Conservation (phyloP, 2,797 vertebrate genomes). For the Myotis vivesi region DNA sequence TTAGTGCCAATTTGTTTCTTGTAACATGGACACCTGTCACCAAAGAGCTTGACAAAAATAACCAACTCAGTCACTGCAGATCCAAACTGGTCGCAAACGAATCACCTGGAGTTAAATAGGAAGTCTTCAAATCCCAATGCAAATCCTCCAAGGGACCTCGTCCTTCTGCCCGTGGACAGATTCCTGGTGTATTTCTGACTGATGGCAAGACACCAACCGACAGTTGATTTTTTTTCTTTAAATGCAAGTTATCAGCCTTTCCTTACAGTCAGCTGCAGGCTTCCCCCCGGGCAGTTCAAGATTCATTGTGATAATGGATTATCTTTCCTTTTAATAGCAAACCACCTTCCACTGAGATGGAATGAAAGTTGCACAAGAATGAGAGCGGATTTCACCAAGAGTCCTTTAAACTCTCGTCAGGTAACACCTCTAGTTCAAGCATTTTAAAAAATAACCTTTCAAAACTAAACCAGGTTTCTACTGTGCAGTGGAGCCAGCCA, state of each 20-base stretch:
- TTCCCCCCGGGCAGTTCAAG: slow-evolving; percentile 61
- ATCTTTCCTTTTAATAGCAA: slow-evolving; percentile 77
- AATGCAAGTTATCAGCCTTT: slow-evolving; percentile 66
- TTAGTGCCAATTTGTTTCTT: slow-evolving; percentile 79
- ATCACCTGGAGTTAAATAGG: slow-evolving; percentile 47
- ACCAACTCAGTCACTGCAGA: slow-evolving; percentile 55
- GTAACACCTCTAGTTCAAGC: slow-evolving; percentile 53
- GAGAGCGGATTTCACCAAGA: slow-evolving; percentile 67
- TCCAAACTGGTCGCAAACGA: slow-evolving; percentile 40
- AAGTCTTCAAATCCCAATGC: slow-evolving; percentile 22
- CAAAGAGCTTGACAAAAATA: slow-evolving; percentile 77
- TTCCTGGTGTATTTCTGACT: slow-evolving; percentile 19
- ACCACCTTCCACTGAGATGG: slow-evolving; percentile 68
- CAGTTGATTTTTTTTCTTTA: slow-evolving; percentile 55
- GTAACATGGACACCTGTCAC: slow-evolving; percentile 62
- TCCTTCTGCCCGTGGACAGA: not conserved
- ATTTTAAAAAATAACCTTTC: slow-evolving; percentile 43
- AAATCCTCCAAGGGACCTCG: not conserved
- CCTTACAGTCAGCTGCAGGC: slow-evolving; percentile 69
- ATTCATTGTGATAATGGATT: slow-evolving; percentile 69
- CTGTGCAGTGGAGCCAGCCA: slow-evolving; percentile 45
- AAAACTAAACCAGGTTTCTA: slow-evolving; percentile 55
- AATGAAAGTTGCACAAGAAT: slow-evolving; percentile 58
- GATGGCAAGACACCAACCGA: slow-evolving; percentile 53
- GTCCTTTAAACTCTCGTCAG: slow-evolving; percentile 64